These are phyloP conservation scores for Peromyscus leucopus DNA, from an alignment of 2,113 vertebrate genomes.

Conservation along the genomic window DNA sequence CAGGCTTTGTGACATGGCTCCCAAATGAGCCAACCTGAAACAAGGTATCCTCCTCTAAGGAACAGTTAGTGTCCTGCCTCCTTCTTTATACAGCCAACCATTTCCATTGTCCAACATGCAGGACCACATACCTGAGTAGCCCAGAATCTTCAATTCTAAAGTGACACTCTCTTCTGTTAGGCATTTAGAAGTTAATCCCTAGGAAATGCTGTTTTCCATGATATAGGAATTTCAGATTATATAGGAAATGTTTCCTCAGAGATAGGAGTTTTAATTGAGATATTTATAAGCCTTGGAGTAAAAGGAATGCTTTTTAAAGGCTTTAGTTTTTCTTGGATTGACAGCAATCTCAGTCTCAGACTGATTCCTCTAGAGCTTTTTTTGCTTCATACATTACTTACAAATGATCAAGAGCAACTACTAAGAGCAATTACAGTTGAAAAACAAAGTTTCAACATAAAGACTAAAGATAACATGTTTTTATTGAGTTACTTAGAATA, in stretches of 20 bases:
- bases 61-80: neutral
- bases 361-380: neutral
- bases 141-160: neutral
- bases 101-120: rapidly evolving
- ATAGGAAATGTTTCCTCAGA: neutral
- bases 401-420: neutral
- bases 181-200: too few relatives aligned
- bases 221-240: neutral
- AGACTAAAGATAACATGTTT: neutral
- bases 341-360: neutral
- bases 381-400: neutral
- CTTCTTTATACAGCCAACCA: too few relatives aligned
- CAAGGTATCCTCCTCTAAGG: neutral
- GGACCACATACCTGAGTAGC: rapidly evolving
- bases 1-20: neutral
- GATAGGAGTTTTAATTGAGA: too few relatives aligned
- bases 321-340: neutral
- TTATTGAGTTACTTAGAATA: too few relatives aligned
- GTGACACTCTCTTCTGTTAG: neutral
- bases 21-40: neutral
- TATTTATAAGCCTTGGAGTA: neutral
- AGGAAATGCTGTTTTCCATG: rapidly evolving
- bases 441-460: neutral
- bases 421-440: neutral
- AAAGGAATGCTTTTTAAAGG: neutral